Evolutionary conservation across 2,888 invertebrate genomes (phyloP).

Genomic region (Boloria euphrosyne): DNA sequence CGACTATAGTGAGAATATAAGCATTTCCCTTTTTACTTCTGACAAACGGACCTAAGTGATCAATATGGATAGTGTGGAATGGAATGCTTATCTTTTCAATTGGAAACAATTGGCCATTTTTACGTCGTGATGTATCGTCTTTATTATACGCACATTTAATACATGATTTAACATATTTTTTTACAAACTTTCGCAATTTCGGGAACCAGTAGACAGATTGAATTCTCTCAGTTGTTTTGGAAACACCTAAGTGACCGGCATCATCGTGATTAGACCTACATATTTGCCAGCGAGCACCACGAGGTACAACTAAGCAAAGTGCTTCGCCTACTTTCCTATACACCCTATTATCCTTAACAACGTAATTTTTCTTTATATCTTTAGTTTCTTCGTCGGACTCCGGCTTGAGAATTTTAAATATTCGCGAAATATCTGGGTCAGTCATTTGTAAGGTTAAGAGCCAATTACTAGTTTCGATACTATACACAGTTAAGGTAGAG

Average conservation of each 20-base stretch:
- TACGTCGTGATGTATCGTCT: too few relatives aligned
- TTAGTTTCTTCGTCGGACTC: constrained; percentile 26
- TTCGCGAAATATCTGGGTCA: constrained; percentile 34
- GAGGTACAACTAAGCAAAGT: constrained; percentile 38
- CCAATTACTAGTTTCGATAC: constrained; percentile 34
- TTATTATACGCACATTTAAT: not conserved
- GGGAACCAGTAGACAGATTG: not conserved
- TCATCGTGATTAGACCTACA: not conserved
- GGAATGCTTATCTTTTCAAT: not conserved
- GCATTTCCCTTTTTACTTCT: too few relatives aligned
- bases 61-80: not conserved
- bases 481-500: too few relatives aligned
- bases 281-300: not conserved
- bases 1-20: too few relatives aligned
- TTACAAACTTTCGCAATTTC: not conserved
- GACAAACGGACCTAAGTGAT: not conserved
- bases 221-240: too few relatives aligned
- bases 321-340: constrained; percentile 34
- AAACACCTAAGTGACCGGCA: too few relatives aligned
- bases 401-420: constrained; percentile 33
- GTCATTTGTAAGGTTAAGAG: constrained; percentile 36
- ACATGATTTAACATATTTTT: not conserved
- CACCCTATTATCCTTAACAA: constrained; percentile 33
- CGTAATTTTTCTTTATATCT: constrained; percentile 35
- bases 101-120: too few relatives aligned